Evolutionary conservation across 2,888 invertebrate species (phyloP).

Genomic region (Aplocera efformata): DNA sequence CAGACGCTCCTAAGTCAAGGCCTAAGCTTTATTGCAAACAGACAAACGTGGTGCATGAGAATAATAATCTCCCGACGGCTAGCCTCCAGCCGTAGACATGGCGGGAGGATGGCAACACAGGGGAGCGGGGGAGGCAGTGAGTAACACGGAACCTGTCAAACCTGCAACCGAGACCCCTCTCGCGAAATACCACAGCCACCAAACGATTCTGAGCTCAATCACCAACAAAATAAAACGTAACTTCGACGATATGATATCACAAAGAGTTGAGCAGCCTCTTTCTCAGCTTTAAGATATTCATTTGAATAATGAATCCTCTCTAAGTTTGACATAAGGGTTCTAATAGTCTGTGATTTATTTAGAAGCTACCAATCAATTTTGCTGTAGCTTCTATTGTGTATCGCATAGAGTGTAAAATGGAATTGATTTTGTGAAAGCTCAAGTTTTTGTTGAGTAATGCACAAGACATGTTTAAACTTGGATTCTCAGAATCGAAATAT

Average conservation of each 20-base stretch:
- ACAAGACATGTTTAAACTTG: conserved; percentile 60
- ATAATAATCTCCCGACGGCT: conserved; percentile 46
- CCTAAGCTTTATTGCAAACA: no score
- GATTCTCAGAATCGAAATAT: conserved; percentile 61
- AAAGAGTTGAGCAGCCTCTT: conserved; percentile 48
- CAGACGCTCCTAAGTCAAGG: no score
- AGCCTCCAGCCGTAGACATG: conserved; percentile 46
- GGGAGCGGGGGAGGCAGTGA: conserved; percentile 40
- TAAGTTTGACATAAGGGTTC: conserved; percentile 56
- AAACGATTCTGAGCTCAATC: conserved; percentile 32
- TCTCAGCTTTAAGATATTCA: conserved; percentile 51
- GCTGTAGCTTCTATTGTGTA: conserved; percentile 18
- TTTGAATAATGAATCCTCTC: conserved; percentile 59
- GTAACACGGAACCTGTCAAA: conserved; percentile 78
- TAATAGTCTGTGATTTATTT: conserved; percentile 50
- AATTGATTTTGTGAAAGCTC: conserved; percentile 1
- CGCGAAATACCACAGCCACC: conserved; percentile 59
- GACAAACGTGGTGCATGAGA: conserved; percentile 37
- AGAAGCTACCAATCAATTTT: background rate
- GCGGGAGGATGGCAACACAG: conserved; percentile 33
- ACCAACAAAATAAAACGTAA: background rate
- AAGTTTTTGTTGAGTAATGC: conserved; percentile 42
- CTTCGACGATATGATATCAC: conserved; percentile 8
- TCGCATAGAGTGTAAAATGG: conserved; percentile 21
- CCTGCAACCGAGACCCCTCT: conserved; percentile 62